phyloP scores from a whole-genome alignment of 2,797 vertebrate genomes.

The Myotis vivesi region DNA sequence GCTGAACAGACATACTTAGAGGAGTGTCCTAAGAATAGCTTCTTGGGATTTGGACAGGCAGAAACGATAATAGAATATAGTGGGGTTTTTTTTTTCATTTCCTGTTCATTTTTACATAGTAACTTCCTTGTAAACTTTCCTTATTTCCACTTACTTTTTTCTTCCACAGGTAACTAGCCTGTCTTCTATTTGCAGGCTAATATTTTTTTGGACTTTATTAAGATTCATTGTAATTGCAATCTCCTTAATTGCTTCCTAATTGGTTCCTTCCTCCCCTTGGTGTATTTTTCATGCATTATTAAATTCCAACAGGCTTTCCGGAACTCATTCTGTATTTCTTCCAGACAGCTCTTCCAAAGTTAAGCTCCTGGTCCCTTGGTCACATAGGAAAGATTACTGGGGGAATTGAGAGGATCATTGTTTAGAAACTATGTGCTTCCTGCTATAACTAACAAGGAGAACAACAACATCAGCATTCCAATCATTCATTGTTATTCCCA shows the following conservation, averaged over 20 bases:
- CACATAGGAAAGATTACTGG: background rate
- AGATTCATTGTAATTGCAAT: conserved; percentile 74
- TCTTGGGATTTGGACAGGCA: background rate
- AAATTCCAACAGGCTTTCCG: conserved; percentile 76
- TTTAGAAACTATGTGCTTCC: background rate
- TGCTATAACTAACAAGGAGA: background rate
- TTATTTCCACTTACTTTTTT: conserved; percentile 37
- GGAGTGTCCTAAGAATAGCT: background rate
- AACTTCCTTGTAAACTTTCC: background rate
- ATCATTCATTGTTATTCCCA: background rate
- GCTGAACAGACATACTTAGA: background rate
- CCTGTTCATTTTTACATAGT: background rate
- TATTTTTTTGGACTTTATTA: conserved; percentile 74
- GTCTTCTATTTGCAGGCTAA: conserved; percentile 56
- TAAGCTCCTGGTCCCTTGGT: conserved; percentile 44
- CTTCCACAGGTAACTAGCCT: conserved; percentile 52
- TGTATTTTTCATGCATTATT: conserved; percentile 79
- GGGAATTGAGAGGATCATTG: background rate
- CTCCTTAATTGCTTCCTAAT: conserved; percentile 77
- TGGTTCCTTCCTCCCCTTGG: conserved; percentile 73
- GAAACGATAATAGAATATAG: background rate
- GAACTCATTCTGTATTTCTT: conserved; percentile 68
- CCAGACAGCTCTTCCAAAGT: conserved; percentile 49
- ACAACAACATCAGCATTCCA: background rate
- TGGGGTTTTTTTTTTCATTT: background rate